These are phyloP conservation scores for Meta bourneti DNA, from an alignment of 2,888 invertebrate species.

Conservation along the genomic window DNA sequence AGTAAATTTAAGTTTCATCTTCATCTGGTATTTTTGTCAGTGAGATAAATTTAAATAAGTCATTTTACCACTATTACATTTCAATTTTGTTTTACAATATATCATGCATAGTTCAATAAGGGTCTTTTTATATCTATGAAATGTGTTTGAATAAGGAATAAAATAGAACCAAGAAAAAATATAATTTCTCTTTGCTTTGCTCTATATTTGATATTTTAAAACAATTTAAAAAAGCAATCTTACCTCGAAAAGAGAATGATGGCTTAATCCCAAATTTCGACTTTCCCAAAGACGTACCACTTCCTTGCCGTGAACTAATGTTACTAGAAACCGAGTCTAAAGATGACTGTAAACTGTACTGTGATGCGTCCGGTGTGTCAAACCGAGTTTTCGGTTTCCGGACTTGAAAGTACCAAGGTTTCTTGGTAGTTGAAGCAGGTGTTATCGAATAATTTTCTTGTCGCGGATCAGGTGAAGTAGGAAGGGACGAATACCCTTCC, in stretches of 20 bases:
- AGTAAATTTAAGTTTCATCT: no score
- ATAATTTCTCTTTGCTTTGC: no score
- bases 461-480: conserved; percentile 72
- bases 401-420: conserved; percentile 77
- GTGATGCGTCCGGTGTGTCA: conserved; percentile 73
- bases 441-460: conserved; percentile 65
- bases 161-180: no score
- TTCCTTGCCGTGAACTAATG: conserved; percentile 63
- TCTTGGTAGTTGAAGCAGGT: conserved; percentile 69
- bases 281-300: conserved; percentile 70
- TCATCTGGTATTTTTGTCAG: no score
- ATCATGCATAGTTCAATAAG: no score
- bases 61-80: no score
- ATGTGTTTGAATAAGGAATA: no score
- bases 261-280: conserved; percentile 73
- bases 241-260: conserved; percentile 71
- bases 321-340: conserved; percentile 71
- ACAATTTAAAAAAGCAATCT: not conserved
- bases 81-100: no score
- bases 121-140: no score
- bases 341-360: conserved; percentile 73
- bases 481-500: conserved; percentile 65
- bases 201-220: no score
- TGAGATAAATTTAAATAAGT: no score
- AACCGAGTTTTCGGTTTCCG: conserved; percentile 78